Evolutionary conservation across 2,888 invertebrate genomes (phyloP).

Genomic region (Gonocerus acuteangulatus): DNA sequence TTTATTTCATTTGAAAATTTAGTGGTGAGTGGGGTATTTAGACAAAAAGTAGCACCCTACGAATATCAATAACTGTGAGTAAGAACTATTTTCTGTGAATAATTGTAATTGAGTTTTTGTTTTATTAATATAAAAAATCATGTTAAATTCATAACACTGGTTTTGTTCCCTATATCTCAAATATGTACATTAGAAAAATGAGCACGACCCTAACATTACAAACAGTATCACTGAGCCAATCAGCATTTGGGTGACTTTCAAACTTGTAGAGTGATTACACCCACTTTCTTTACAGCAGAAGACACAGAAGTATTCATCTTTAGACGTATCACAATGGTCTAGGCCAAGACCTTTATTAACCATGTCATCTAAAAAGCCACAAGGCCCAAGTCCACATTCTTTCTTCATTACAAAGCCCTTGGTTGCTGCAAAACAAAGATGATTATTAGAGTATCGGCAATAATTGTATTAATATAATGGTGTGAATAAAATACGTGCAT

Average conservation of each 20-base stretch:
- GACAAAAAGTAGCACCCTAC: too few relatives aligned
- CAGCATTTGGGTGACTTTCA: neutral
- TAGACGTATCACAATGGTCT: slow-evolving; percentile 44
- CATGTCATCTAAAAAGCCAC: slow-evolving; percentile 45
- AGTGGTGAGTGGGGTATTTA: too few relatives aligned
- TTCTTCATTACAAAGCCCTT: slow-evolving; percentile 44
- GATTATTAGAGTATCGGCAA: neutral
- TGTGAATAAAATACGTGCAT: neutral
- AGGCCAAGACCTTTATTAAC: slow-evolving; percentile 44
- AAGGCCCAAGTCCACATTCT: slow-evolving; percentile 47
- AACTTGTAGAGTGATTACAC: slow-evolving; percentile 42
- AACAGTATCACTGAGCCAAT: neutral
- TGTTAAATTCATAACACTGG: too few relatives aligned
- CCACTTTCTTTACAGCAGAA: slow-evolving; percentile 45
- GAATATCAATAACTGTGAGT: too few relatives aligned
- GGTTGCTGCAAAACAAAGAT: slow-evolving; percentile 41
- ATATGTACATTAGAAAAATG: neutral
- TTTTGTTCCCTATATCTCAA: too few relatives aligned
- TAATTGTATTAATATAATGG: neutral
- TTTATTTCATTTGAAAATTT: too few relatives aligned
- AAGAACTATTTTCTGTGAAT: too few relatives aligned
- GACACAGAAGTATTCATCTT: slow-evolving; percentile 45
- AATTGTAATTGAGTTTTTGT: too few relatives aligned
- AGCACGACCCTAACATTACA: neutral
- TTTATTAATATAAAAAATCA: too few relatives aligned